A percentile compares a stretch with the other conserved stretches of the same genome.
Evolutionary conservation across 2,888 invertebrate species (phyloP).

Genomic region (Pristionchus entomophagus): DNA sequence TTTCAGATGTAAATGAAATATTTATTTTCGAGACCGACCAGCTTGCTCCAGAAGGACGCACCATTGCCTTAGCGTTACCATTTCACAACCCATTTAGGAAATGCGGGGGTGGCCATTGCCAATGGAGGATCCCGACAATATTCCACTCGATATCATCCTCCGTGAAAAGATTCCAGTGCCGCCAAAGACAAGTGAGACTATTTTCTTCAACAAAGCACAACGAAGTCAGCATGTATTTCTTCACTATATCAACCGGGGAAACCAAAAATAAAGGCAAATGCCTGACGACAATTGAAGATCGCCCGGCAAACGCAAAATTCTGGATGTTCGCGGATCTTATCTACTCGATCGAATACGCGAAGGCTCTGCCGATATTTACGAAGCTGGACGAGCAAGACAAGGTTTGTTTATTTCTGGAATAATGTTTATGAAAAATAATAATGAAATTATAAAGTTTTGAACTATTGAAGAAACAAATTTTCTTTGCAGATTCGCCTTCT

Average conservation of each 20-base stretch:
- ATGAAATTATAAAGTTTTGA: background rate
- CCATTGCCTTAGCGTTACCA: too few relatives aligned
- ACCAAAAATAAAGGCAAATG: background rate
- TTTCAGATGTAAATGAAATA: too few relatives aligned
- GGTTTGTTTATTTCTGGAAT: background rate
- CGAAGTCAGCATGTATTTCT: too few relatives aligned
- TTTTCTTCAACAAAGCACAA: background rate
- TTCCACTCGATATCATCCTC: background rate
- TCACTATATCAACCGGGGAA: too few relatives aligned
- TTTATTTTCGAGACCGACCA: too few relatives aligned
- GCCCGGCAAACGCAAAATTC: background rate
- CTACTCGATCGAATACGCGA: conserved; percentile 38
- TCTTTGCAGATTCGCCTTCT: conserved; percentile 31
- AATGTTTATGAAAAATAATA: background rate
- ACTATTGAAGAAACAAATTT: background rate
- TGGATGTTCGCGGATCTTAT: conserved; percentile 38
- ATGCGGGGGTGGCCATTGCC: conserved; percentile 41
- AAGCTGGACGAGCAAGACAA: conserved; percentile 34
- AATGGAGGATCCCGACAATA: background rate
- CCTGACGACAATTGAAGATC: background rate
- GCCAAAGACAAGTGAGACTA: background rate
- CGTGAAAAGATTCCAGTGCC: background rate
- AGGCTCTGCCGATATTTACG: conserved; percentile 29
- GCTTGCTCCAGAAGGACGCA: too few relatives aligned
- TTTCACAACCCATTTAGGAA: too few relatives aligned